A percentile compares a stretch with the other conserved stretches of the same genome.
Conservation (phyloP, 2,113 vertebrate species). For the Onychostoma macrolepis region DNA sequence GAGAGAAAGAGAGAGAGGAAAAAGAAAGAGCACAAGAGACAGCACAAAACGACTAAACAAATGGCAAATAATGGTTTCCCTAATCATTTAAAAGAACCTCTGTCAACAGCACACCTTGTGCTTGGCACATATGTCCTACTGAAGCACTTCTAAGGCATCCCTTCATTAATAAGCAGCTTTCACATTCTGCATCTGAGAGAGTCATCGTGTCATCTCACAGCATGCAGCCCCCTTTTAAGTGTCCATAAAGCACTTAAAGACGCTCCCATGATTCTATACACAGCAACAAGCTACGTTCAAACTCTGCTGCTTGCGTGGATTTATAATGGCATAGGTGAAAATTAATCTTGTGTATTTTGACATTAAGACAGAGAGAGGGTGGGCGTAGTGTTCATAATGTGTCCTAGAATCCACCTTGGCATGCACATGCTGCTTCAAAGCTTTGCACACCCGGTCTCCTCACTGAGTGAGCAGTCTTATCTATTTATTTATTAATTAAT, state of each 20-base stretch:
- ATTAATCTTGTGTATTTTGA: constrained; percentile 17
- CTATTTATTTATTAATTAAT: constrained; percentile 35
- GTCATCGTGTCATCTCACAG: constrained; percentile 26
- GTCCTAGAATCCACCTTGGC: constrained; percentile 35
- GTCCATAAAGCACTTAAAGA: constrained; percentile 37
- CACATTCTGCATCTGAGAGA: neutral
- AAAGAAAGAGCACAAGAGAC: neutral
- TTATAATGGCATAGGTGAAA: constrained; percentile 22
- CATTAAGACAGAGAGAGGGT: neutral
- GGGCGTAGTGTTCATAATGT: neutral
- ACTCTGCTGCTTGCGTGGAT: neutral
- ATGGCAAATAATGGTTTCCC: constrained; percentile 41
- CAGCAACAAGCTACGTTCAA: neutral
- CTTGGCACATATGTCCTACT: constrained; percentile 10
- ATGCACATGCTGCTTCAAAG: neutral
- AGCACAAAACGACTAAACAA: constrained; percentile 12
- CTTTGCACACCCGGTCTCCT: neutral
- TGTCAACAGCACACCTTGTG: constrained; percentile 29
- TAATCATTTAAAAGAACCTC: constrained; percentile 37
- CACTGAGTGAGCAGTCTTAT: neutral
- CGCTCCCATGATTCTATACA: neutral
- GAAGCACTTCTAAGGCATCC: neutral
- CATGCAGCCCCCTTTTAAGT: constrained; percentile 5
- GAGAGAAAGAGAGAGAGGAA: constrained; percentile 14
- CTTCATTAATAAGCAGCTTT: constrained; percentile 40